A percentile compares a stretch with the other conserved stretches of the same genome.
Conservation (phyloP, 2,797 vertebrate genomes). For the Pseudocheirus occidentalis region DNA sequence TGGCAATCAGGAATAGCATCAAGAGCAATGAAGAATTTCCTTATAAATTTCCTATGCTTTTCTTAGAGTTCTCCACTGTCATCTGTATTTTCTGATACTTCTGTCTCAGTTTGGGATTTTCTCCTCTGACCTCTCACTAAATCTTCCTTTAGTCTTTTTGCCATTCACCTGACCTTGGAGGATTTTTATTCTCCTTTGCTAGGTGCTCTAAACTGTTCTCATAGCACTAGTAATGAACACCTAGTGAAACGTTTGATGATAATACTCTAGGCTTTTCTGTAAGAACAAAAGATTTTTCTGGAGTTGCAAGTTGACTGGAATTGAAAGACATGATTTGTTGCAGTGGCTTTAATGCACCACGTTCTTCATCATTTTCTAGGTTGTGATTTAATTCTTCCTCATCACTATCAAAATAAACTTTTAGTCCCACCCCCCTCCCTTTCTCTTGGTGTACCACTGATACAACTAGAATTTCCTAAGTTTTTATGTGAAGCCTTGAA, state of each 20-base stretch:
- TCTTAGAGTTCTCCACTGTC: conserved; percentile 86
- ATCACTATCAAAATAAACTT: conserved; percentile 81
- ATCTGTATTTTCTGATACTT: conserved; percentile 82
- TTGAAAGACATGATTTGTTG: conserved; percentile 89
- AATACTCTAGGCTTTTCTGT: conserved; percentile 81
- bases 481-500: conserved; percentile 61
- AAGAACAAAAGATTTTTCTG: conserved; percentile 81
- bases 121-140: conserved; percentile 80
- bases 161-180: conserved; percentile 91
- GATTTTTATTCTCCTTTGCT: conserved; percentile 91
- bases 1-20: conserved; percentile 91
- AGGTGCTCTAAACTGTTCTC: conserved; percentile 93
- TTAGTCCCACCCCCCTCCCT: conserved; percentile 80
- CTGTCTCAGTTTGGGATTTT: conserved; percentile 77
- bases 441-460: conserved; percentile 69
- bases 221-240: conserved; percentile 72
- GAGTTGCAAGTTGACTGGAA: conserved; percentile 74
- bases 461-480: conserved; percentile 65
- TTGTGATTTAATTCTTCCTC: conserved; percentile 76
- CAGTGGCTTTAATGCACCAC: conserved; percentile 89
- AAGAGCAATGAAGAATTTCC: conserved; percentile 89
- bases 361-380: conserved; percentile 87
- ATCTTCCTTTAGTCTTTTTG: conserved; percentile 88
- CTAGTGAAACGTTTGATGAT: conserved; percentile 84
- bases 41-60: conserved; percentile 93